Evolutionary conservation across 1,140 invertebrate genomes (phyloP), one percentile per base, ranked within the genome.

Genomic region (Drosophila jambulina): DNA sequence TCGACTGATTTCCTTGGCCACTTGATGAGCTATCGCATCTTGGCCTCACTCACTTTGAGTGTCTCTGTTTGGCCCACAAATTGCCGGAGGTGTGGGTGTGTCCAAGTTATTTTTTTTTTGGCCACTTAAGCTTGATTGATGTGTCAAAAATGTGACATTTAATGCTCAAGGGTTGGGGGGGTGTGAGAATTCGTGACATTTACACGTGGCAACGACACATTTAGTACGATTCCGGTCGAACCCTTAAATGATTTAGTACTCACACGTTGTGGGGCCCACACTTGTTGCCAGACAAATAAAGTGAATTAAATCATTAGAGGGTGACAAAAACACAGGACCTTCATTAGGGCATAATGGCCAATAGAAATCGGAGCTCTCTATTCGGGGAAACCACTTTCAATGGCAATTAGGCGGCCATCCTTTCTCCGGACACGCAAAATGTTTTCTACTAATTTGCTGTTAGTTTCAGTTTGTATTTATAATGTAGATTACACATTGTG

Each of bases 41-140:
- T 42, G 46, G 34, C 17, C 32, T 17, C 49, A 23, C 19, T 68
- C 12, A 13, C 54, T 42, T 17, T 53, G 32, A 43, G 32, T 64
- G 46, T 27, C 17, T 43, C 21, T 34, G 36, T 38, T 34, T 51
- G 62, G 12, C 27, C 29, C 23, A 17, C 34, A 46, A 56, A 46
- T 23, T 10, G 40, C 9, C 32, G 13, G 38, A 27, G 25, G 32
- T 38, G 58, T 42, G 70, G 42, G 10, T 65, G 60, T 49, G 21
- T 46, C 42, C 25, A 42, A 42, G 46, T 53, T 68, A 17, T 48
- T n/a, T 15, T 3, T 23, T 19, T 51, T 51, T 61, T 65, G 49
- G 72, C 43, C 84, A 87, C 70, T 88, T 83, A 74, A 74, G 61
- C 65, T 43, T 88, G 76, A 83, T 87, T 80, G 76, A 80, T 76